phyloP scores from a whole-genome alignment of 2,888 invertebrate genomes.

The Incurvaria masculella region DNA sequence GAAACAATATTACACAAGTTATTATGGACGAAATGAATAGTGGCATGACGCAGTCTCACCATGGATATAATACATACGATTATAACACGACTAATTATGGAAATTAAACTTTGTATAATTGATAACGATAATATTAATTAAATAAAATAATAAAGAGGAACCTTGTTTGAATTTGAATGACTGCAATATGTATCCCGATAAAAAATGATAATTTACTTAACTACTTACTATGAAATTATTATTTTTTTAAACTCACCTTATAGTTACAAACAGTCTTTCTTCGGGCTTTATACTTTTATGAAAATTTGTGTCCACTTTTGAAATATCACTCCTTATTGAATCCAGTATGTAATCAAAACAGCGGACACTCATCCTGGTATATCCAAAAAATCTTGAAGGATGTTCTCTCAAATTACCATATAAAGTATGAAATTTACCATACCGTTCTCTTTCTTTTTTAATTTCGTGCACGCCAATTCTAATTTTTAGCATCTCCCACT shows the following conservation, averaged over 20 bases:
- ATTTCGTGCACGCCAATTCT: too few relatives aligned
- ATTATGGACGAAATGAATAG: conserved; percentile 20
- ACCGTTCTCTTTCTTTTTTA: too few relatives aligned
- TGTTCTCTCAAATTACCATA: conserved; percentile 14
- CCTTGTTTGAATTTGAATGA: conserved; percentile 2
- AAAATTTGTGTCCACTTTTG: conserved; percentile 16
- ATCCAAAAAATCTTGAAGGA: conserved; percentile 18
- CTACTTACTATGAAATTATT: conserved; percentile 8
- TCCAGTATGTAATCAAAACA: conserved; percentile 17
- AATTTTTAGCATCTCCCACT: too few relatives aligned
- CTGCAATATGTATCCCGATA: conserved; percentile 2
- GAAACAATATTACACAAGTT: conserved; percentile 21
- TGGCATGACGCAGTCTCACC: conserved; percentile 18
- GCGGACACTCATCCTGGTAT: conserved; percentile 17
- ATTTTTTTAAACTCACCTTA: conserved; percentile 12
- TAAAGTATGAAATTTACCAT: too few relatives aligned
- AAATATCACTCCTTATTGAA: conserved; percentile 18
- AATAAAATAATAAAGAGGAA: conserved; percentile 1
- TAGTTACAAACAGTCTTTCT: conserved; percentile 16
- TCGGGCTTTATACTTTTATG: conserved; percentile 16
- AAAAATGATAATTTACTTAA: conserved; percentile 6
- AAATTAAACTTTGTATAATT: conserved; percentile 16
- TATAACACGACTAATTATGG: conserved; percentile 18
- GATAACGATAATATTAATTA: conserved; percentile 7
- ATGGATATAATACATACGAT: conserved; percentile 19